Evolutionary conservation across 2,888 invertebrate genomes (phyloP), one percentile per base, ranked within the genome.

Genomic region (Agelastica alni): DNA sequence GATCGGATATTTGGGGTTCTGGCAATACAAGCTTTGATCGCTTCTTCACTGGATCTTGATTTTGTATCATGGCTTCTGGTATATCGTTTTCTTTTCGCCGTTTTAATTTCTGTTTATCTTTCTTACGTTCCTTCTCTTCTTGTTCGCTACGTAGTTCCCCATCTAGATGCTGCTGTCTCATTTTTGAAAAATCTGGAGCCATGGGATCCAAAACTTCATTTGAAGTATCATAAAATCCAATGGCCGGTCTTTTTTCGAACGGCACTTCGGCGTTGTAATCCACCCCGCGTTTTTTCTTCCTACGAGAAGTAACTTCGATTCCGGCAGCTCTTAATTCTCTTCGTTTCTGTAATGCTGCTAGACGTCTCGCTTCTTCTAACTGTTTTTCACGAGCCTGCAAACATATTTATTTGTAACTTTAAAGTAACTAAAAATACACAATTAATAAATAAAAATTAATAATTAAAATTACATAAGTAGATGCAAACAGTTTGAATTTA

Each of bases 231-330:
- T 96, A 95, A 77, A 99, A 98, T 1, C 99, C 98, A 7, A 86
- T 70, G 0, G 95, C 89, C 0, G 97, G 96, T 30, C 85, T 83
- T 78, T 98, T 97, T 73, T 98, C 97, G 77, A 99, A 99, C 0
- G 99, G 96, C 65, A 99, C 90, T 79, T 99, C 99, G 0, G 90
- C 85, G 75, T 97, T 97, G 79, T 98, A 99, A 75, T 99, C 95
- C 3, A 99, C 93, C 0, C 95, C 94, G 7, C 95, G 88, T 73
- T 94, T 87, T 71, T 85, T 86, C 69, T 87, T 88, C 51, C 86
- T 83, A 16, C 84, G 66, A 3, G 77, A 71, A 46, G 78, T 74
- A 2, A 81, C 79, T 63, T 80, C 85, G 59, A 99, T 97, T 3
- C 99, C 99, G 13, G 99, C 99, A 58, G 98, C 98, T 63, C 96